phyloP scores from a whole-genome alignment of 2,888 invertebrate species.

The Xiphydria camelus region DNA sequence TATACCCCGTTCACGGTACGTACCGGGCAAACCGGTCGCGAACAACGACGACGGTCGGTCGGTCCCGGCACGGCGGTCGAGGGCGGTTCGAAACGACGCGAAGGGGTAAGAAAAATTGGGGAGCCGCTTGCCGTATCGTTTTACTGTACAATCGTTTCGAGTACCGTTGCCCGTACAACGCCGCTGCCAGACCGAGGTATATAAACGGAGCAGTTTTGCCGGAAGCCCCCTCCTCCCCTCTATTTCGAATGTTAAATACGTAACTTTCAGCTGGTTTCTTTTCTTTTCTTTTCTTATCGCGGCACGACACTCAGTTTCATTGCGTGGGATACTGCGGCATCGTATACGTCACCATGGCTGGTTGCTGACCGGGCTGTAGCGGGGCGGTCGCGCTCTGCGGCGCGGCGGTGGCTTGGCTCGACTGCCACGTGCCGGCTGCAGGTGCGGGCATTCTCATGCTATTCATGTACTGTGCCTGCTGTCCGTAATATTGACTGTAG shows the following conservation, averaged over 20 bases:
- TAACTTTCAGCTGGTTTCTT: conserved; percentile 28
- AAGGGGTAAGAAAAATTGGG: too few relatives aligned
- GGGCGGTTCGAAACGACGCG: too few relatives aligned
- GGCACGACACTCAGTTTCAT: conserved; percentile 63
- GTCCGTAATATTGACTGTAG: conserved; percentile 67
- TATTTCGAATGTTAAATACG: conserved; percentile 25
- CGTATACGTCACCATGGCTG: conserved; percentile 61
- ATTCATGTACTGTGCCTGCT: conserved; percentile 63
- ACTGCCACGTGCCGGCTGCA: conserved; percentile 56
- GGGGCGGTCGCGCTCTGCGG: conserved; percentile 52
- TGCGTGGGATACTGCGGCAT: conserved; percentile 87
- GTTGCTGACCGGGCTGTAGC: conserved; percentile 54
- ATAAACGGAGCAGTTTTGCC: conserved; percentile 39
- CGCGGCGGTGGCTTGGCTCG: conserved; percentile 58
- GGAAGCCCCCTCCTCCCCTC: conserved; percentile 38
- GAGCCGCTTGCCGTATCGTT: too few relatives aligned
- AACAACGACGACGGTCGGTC: too few relatives aligned
- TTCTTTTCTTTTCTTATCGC: conserved; percentile 30
- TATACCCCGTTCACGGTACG: conserved; percentile 38
- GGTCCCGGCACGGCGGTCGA: too few relatives aligned
- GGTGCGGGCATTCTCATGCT: conserved; percentile 60
- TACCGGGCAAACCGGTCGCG: too few relatives aligned
- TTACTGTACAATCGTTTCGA: too few relatives aligned
- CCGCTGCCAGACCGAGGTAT: too few relatives aligned
- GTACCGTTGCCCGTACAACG: too few relatives aligned